Conservation (phyloP, 2,888 invertebrate genomes). For the Julus scanicus region DNA sequence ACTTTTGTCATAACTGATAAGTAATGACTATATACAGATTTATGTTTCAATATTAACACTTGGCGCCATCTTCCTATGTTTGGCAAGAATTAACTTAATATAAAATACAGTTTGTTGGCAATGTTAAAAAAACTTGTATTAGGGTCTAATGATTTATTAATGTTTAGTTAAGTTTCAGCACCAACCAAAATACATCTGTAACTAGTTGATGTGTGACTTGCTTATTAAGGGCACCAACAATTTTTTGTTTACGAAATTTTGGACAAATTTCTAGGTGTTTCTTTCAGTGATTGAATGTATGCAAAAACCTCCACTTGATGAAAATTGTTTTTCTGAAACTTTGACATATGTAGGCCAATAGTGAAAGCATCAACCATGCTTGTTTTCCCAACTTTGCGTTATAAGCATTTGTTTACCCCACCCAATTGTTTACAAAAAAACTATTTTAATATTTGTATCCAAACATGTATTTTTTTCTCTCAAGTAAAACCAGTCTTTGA, state of each 20-base stretch:
- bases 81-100: background rate
- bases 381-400: constrained; percentile 13
- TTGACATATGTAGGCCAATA: constrained; percentile 24
- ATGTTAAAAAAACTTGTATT: background rate
- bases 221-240: background rate
- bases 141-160: no score
- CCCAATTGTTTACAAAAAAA: background rate
- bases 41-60: background rate
- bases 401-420: constrained; percentile 1
- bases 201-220: no score
- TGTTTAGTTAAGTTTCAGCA: background rate
- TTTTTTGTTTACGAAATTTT: background rate
- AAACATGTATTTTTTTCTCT: background rate
- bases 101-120: background rate
- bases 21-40: background rate
- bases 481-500: background rate
- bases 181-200: background rate
- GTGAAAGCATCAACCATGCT: constrained; percentile 5
- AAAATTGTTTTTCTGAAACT: background rate
- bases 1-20: constrained; percentile 9
- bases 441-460: background rate
- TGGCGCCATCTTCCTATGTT: background rate
- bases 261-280: background rate
- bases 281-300: background rate
- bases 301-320: background rate